Evolutionary conservation across 2,888 invertebrate species (phyloP).

Genomic region (Pharmacophagus antenor): DNA sequence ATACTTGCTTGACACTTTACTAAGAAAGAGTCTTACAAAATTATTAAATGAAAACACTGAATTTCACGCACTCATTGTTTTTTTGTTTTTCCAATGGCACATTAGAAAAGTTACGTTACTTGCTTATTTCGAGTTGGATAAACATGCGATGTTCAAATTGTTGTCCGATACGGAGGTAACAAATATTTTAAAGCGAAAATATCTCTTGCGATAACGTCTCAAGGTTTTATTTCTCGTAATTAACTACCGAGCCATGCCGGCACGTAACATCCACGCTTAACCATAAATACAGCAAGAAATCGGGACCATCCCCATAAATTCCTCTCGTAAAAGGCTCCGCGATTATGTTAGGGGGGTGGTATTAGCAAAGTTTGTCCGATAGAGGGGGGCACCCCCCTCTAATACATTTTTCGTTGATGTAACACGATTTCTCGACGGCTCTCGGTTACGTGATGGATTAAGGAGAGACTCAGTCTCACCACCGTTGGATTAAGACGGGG

Average conservation of each 20-base stretch:
- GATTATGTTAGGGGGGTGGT: slow-evolving; percentile 81
- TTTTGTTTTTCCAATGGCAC: too few species aligned
- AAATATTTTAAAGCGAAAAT: slow-evolving; percentile 18
- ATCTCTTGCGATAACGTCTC: slow-evolving; percentile 28
- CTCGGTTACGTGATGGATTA: slow-evolving; percentile 82
- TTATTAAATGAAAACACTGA: too few species aligned
- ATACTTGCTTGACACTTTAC: too few species aligned
- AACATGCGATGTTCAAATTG: neutral
- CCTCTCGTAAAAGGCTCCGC: slow-evolving; percentile 80
- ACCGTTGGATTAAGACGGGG: slow-evolving; percentile 70
- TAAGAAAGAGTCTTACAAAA: too few species aligned
- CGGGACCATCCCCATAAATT: slow-evolving; percentile 80
- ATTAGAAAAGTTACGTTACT: neutral
- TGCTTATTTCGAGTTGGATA: neutral
- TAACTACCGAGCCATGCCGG: slow-evolving; percentile 65
- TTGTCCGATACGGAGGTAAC: neutral
- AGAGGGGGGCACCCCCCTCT: slow-evolving; percentile 63
- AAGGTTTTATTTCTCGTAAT: slow-evolving; percentile 69
- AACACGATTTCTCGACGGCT: slow-evolving; percentile 81
- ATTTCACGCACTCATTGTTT: too few species aligned
- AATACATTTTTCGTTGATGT: slow-evolving; percentile 83
- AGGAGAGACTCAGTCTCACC: slow-evolving; percentile 73
- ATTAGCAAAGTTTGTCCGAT: slow-evolving; percentile 82
- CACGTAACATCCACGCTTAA: slow-evolving; percentile 71
- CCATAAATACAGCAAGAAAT: slow-evolving; percentile 79